Base-by-base conservation (phyloP, 2,113 vertebrate genomes). In the Brachyhypopomus occidentalis region DNA sequence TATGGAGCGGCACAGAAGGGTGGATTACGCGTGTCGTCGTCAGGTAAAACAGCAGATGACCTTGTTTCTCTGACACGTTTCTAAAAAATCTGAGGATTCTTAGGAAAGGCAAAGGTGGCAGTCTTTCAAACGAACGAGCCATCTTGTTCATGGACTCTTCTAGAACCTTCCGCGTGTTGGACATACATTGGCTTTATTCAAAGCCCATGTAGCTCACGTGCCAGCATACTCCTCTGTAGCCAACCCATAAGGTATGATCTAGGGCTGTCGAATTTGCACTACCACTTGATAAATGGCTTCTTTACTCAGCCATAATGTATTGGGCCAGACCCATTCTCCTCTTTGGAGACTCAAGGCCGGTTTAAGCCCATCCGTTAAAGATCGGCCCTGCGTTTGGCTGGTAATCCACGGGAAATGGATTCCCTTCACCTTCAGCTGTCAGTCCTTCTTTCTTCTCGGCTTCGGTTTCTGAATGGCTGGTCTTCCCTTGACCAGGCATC, bases 21-120 rank as follows among this genome's bases (percentile, higher is more conserved):
- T 27, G 14, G 27, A 79, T 77, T 73, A 75, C 70, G 55, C 30
- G 34, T 63, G 30, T 3, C 30, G 30, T 67, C 19, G 59, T 84
- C 77, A 80, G 45, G 79, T 70, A 84, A 78, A 75, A 83, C 56
- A 71, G 70, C n/a, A 67, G 69, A 77, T 69, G 84, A 75, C 69
- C 30, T 7, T 56, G 30, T 58, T 75, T 14, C 36, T 45, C 30
- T 69, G 64, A 69, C 6, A 14, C 17, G 27, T 63, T 17, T 11
- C 22, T 17, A 17, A 5, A 5, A 72, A n/a, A 56, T 22, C 20
- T 38, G 55, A 38, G 20, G 27, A 56, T 52, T 52, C 12, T 36
- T 34, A 38, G 25, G 48, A 20, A 74, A 64, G 72, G 14, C 11
- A 14, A 55, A 22, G 30, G 12, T 52, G 45, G 8, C 41, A 52